phyloP scores from a whole-genome alignment of 92 coral and sea anemone species.

The Anthopleura xanthogrammica region DNA sequence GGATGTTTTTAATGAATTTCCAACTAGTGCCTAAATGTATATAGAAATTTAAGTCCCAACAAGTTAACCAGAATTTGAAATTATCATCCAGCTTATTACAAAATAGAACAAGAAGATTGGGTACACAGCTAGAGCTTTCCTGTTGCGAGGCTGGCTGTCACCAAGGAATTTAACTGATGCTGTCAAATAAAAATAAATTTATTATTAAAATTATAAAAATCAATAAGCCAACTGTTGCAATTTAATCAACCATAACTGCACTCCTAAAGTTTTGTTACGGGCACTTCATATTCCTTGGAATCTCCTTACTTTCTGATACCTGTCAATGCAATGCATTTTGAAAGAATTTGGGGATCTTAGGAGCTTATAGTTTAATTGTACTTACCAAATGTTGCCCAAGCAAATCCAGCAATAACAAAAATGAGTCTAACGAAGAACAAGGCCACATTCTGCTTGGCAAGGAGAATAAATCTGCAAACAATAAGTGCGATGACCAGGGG shows the following conservation, averaged over 20 bases:
- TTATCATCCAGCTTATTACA: constrained; percentile 97
- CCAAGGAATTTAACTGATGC: constrained; percentile 94
- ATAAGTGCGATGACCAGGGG: constrained; percentile 86
- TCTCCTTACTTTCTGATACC: no score
- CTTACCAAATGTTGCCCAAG: constrained; percentile 98
- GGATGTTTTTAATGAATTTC: no score
- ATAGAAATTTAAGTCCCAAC: neutral
- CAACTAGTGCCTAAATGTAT: no score
- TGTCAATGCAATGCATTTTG: no score
- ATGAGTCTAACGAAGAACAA: constrained; percentile 78
- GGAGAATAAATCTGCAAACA: constrained; percentile 82
- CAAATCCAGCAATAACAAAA: constrained; percentile 89
- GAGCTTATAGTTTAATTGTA: neutral
- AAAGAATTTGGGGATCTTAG: no score
- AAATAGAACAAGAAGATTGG: constrained; percentile 94
- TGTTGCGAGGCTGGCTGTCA: constrained; percentile 96
- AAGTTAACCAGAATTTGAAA: constrained; percentile 83
- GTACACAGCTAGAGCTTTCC: constrained; percentile 97
- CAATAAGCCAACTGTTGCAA: neutral
- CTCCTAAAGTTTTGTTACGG: no score
- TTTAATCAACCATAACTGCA: no score
- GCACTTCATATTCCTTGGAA: no score
- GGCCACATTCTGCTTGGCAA: constrained; percentile 69
- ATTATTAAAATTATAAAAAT: neutral
- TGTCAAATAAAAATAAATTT: constrained; percentile 31